These are phyloP conservation scores for Apus apus DNA, from an alignment of 2,113 vertebrate species.

Conservation along the genomic window DNA sequence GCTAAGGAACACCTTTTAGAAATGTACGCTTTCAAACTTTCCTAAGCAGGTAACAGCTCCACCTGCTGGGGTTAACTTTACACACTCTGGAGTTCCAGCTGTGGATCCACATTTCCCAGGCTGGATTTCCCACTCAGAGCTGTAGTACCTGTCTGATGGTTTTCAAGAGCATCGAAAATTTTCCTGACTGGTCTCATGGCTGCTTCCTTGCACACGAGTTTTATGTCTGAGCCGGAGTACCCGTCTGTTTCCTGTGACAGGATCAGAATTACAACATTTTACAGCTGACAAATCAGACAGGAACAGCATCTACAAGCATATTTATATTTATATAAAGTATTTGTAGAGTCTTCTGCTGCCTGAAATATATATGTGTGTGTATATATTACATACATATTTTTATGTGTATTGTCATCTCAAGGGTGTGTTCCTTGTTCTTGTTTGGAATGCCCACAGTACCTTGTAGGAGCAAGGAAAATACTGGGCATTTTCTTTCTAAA, in stretches of 20 bases:
- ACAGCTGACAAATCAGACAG: background rate
- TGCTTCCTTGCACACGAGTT: constrained; percentile 93
- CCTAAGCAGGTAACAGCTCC: constrained; percentile 45
- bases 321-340: background rate
- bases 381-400: rapidly evolving
- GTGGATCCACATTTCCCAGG: background rate
- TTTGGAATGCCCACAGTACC: background rate
- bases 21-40: background rate
- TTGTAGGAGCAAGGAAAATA: background rate
- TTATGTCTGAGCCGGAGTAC: constrained; percentile 95
- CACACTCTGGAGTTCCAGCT: background rate
- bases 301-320: background rate
- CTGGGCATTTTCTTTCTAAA: background rate
- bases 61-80: constrained; percentile 61
- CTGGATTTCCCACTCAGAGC: rapidly evolving
- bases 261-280: background rate
- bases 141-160: constrained; percentile 79
- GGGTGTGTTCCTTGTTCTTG: background rate
- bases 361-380: rapidly evolving
- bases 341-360: background rate
- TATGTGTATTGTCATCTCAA: background rate
- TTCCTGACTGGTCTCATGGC: constrained; percentile 95
- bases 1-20: background rate
- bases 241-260: constrained; percentile 84
- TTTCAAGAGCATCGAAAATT: constrained; percentile 89